Evolutionary conservation across 2,888 invertebrate genomes (phyloP).

Genomic region (Drosophila meridiana): DNA sequence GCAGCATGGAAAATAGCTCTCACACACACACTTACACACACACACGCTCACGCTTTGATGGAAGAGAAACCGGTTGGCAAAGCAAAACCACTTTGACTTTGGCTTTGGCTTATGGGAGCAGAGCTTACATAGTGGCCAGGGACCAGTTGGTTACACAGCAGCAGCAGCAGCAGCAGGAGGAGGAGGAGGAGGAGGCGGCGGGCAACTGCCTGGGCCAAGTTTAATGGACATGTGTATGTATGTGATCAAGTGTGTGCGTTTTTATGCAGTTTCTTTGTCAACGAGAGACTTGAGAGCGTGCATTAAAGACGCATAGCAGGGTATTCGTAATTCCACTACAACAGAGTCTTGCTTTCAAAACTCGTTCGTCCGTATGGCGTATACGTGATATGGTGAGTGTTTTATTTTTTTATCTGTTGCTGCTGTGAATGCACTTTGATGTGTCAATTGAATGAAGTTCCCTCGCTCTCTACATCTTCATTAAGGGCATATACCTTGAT

Average conservation of each 20-base stretch:
- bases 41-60: slow-evolving; percentile 1
- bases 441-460: slow-evolving; percentile 3
- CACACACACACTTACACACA: slow-evolving; percentile 10
- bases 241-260: slow-evolving; percentile 21
- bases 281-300: background rate
- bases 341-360: slow-evolving; percentile 1
- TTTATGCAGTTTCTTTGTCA: slow-evolving; percentile 17
- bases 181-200: slow-evolving; percentile 14
- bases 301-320: slow-evolving; percentile 8
- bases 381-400: slow-evolving; percentile 44
- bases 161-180: background rate
- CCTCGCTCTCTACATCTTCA: background rate
- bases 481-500: background rate
- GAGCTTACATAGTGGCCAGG: slow-evolving; percentile 35
- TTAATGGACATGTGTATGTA: slow-evolving; percentile 44
- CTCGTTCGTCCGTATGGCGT: slow-evolving; percentile 30
- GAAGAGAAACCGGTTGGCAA: slow-evolving; percentile 59
- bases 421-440: slow-evolving; percentile 26
- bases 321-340: slow-evolving; percentile 10
- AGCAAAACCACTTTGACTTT: slow-evolving; percentile 58
- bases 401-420: background rate
- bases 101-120: slow-evolving; percentile 54
- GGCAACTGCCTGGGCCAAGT: slow-evolving; percentile 60
- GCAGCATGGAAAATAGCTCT: slow-evolving; percentile 35
- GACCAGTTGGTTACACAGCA: slow-evolving; percentile 37